Base-by-base conservation (phyloP, 2,888 invertebrate genomes). In the Leptopilina syphax region DNA sequence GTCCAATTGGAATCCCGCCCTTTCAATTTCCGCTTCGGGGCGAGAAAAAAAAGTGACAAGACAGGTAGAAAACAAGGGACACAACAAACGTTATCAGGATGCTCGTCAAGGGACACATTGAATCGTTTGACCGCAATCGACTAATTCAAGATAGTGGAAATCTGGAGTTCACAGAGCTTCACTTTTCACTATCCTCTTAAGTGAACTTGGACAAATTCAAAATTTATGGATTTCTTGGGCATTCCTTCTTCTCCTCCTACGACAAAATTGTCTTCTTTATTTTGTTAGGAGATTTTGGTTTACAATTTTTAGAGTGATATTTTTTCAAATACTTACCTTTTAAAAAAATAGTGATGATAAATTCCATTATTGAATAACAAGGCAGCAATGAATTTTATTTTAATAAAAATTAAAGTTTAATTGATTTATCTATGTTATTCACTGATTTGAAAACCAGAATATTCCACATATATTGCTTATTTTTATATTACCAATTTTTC, bases 61-160 rank as follows among this genome's bases (percentile, higher is more conserved):
- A 79, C 82, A 76, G 77, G 66, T 68, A 79, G 78, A 81, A 82
- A 82, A 79, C 83, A 81, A 82, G 82, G 77, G 80, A 79, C 82
- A 79, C 82, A 84, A 86, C 83, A 85, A 82, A 85, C 79, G 81
- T 80, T 81, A 81, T 80, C 81, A 84, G 87, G 88, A 91, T 89
- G 87, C 87, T 89, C 91, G 91, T 89, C 91, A 87, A 87, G 92
- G 92, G 92, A 92, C 90, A 91, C 91, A 91, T 92, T 92, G 89
- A 90, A 89, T 90, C 89, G 90, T 89, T 89, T 88, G 89, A 88
- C 86, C 89, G 86, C 88, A 88, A 87, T 87, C 86, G 85, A 83
- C 84, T 86, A 82, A 85, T 84, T 85, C 88, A 88, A 89, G 86
- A 85, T 86, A 86, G 85, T 85, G 84, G 82, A 83, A 18, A 82